Percentiles rank a stretch among this genome's conserved stretches.
phyloP scores from a whole-genome alignment of 1,140 invertebrate genomes.

The Steinernema khuongi region DNA sequence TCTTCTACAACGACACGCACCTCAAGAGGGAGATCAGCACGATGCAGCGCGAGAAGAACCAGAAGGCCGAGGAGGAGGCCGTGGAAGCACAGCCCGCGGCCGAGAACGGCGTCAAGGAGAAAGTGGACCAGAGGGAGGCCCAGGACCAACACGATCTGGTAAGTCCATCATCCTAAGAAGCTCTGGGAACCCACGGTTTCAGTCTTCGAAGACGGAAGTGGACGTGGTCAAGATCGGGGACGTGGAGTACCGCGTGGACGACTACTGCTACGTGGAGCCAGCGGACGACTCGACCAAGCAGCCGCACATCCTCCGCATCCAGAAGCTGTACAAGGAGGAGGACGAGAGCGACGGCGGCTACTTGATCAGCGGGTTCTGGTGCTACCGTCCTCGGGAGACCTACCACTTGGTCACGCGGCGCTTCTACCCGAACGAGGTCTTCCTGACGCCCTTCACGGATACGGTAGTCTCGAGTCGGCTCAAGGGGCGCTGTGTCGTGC shows the following conservation, averaged over 20 bases:
- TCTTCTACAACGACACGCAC: conserved; percentile 68
- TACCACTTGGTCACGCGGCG: conserved; percentile 88
- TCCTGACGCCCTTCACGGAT: conserved; percentile 82
- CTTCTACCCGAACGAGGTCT: conserved; percentile 70
- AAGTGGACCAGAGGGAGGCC: conserved; percentile 62
- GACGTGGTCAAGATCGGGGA: conserved; percentile 68
- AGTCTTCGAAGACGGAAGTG: conserved; percentile 31
- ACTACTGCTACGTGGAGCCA: conserved; percentile 82
- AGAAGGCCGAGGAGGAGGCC: conserved; percentile 28
- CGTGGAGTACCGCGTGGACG: conserved; percentile 72
- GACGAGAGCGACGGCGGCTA: conserved; percentile 68
- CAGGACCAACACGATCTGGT: conserved; percentile 59
- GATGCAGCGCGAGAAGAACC: conserved; percentile 28
- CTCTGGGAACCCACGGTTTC: conserved; percentile 21
- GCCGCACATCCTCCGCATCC: conserved; percentile 79
- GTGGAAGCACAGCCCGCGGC: not conserved
- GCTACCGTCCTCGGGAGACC: conserved; percentile 82
- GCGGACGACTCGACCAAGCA: conserved; percentile 62
- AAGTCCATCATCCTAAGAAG: not conserved
- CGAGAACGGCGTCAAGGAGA: conserved; percentile 60
- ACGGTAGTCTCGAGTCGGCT: conserved; percentile 79
- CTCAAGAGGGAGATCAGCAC: conserved; percentile 44
- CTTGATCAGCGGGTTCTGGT: conserved; percentile 82
- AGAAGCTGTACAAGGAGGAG: conserved; percentile 67
- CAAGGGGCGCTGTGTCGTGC: conserved; percentile 82